Percentiles rank a stretch among this genome's conserved stretches.
phyloP scores from a whole-genome alignment of 2,888 invertebrate genomes.

The Molanna angustata region DNA sequence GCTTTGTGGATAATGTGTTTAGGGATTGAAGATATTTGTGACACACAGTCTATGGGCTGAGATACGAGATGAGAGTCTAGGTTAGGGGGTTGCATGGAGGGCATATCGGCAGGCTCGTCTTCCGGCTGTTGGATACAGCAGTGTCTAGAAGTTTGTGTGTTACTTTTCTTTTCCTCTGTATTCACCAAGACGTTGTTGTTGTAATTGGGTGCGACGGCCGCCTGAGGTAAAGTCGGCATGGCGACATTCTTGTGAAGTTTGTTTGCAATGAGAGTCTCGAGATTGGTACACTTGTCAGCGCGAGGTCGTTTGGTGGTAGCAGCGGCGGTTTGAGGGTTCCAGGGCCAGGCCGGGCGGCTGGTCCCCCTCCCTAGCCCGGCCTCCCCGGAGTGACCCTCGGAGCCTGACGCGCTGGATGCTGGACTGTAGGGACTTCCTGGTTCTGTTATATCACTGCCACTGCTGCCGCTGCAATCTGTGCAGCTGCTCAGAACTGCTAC shows the following conservation, averaged over 20 bases:
- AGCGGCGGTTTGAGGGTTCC: conserved; percentile 21
- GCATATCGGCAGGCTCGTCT: conserved; percentile 18
- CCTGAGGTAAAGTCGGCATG: conserved; percentile 24
- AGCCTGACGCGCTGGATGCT: conserved; percentile 45
- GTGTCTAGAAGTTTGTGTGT: conserved; percentile 8
- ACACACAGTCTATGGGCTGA: conserved; percentile 31
- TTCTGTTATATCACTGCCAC: conserved; percentile 80
- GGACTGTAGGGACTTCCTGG: conserved; percentile 83
- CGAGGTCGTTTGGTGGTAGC: conserved; percentile 29
- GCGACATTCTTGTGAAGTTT: conserved; percentile 8
- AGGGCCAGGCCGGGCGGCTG: conserved; percentile 17
- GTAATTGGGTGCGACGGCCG: conserved; percentile 26
- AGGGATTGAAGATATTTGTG: conserved; percentile 22
- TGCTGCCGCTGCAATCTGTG: conserved; percentile 65
- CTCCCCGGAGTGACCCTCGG: conserved; percentile 30
- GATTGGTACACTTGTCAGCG: conserved; percentile 22
- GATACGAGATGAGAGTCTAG: no score
- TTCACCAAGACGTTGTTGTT: conserved; percentile 35
- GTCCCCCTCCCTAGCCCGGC: conserved; percentile 23
- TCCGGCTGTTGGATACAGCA: conserved; percentile 4
- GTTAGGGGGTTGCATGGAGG: conserved; percentile 37
- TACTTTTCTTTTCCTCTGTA: conserved; percentile 35
- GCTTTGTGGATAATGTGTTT: conserved; percentile 35
- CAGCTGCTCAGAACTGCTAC: conserved; percentile 78
- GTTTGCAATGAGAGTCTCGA: conserved; percentile 14